These are phyloP conservation scores for Serranus cabrilla DNA, from an alignment of 2,797 vertebrate genomes.

Conservation along the genomic window DNA sequence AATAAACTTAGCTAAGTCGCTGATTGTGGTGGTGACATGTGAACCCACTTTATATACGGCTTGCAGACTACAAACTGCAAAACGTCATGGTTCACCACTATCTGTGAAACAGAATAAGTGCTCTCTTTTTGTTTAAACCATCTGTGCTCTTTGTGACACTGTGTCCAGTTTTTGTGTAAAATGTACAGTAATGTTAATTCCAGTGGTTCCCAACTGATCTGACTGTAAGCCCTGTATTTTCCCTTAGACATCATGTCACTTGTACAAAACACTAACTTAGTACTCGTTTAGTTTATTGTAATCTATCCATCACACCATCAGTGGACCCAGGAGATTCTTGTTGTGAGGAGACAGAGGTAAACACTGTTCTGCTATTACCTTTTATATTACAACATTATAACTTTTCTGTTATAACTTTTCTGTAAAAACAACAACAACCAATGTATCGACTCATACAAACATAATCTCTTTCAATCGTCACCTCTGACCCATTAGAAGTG, in stretches of 20 bases:
- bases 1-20: not conserved
- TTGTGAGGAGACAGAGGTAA: not conserved
- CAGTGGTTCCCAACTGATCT: conserved; percentile 35
- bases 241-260: not conserved
- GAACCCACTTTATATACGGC: not conserved
- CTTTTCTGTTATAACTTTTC: no score
- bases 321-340: not conserved
- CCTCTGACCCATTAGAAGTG: no score
- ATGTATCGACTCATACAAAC: no score
- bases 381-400: conserved; percentile 4
- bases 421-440: not conserved
- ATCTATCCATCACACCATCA: not conserved
- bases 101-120: not conserved
- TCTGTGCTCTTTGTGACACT: not conserved
- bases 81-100: not conserved
- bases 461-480: no score
- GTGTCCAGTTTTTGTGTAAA: conserved; percentile 21
- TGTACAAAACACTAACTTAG: not conserved
- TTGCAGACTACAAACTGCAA: not conserved
- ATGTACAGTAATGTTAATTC: not conserved
- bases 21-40: not conserved
- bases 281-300: not conserved
- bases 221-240: not conserved
- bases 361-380: not conserved
- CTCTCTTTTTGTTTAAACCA: not conserved